Evolutionary conservation across 2,797 vertebrate genomes (phyloP), one percentile per base, ranked within the genome.

Genomic region (Malurus leucopterus): DNA sequence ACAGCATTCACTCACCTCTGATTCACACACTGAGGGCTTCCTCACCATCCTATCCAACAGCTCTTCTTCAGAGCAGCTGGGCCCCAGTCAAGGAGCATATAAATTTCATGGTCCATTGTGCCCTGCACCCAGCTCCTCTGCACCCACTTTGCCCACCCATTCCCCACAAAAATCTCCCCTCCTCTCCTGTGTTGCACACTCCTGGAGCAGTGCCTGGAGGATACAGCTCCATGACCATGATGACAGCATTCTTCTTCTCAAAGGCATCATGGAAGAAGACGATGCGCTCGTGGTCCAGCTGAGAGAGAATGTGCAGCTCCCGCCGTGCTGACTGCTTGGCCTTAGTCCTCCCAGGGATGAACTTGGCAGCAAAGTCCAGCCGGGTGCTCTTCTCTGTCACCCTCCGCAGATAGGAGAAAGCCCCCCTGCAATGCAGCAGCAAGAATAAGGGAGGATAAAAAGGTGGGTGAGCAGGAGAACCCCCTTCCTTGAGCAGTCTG

Each of bases 171-270:
- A 77, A 11, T n/a, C 21, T 49, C 38, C 44, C 38, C 23, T 68
- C 59, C 41, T 20, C 8, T 44, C 54, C 57, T 2, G 3, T 12
- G 6, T 54, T 36, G 2, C 8, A 1, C 1, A 4, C 7, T 54
- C 29, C 40, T 2, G 0, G n/a, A 71, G 84, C 46, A 79, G 34
- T 0, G 11, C 34, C 34, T 4, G 2, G 93, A 98, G 98, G 99
- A 99, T 99, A 99, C 99, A 99, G 94, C 95, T 99, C 99, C 15
- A 98, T 98, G 97, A 99, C 96, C 68, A 99, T 97, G 92, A 99
- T 97, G 80, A 99, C 96, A 0, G 98, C 98, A 0, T 98, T 99
- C 96, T 98, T 99, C 94, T 99, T 99, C 97, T 99, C 99, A 1
- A 99, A 99, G 84, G 98, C 99, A 3, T 99, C 99, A 0, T 99